These are phyloP conservation scores for Ahaetulla prasina DNA, from an alignment of 2,113 vertebrate species.

Conservation along the genomic window DNA sequence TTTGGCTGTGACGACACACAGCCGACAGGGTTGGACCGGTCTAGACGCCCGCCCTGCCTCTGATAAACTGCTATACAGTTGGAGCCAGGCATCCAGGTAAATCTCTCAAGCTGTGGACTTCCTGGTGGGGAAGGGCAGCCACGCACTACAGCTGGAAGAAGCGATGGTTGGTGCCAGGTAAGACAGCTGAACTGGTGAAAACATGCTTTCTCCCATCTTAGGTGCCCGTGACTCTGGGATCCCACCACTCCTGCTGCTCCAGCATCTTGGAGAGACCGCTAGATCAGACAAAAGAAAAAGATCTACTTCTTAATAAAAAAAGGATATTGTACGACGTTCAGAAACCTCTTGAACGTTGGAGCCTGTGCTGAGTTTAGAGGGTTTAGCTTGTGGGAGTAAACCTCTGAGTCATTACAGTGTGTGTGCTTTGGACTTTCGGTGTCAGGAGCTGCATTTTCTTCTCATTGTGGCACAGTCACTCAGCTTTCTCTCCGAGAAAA, in stretches of 20 bases:
- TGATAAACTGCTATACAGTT: neutral
- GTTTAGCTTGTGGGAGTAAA: neutral
- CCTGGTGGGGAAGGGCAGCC: neutral
- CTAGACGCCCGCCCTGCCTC: neutral
- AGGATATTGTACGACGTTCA: neutral
- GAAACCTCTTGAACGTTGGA: neutral
- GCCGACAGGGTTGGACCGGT: neutral
- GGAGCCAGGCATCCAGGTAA: neutral
- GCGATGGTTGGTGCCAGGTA: neutral
- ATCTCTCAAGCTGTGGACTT: neutral
- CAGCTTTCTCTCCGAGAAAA: neutral
- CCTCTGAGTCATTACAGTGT: neutral
- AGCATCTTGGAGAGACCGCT: neutral
- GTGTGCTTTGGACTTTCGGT: neutral
- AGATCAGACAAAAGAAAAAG: neutral
- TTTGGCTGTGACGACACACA: neutral
- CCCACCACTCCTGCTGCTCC: neutral
- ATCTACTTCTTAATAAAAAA: neutral
- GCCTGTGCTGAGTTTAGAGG: neutral
- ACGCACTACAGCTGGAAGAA: neutral
- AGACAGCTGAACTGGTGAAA: neutral
- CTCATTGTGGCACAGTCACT: neutral
- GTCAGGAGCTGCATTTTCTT: neutral
- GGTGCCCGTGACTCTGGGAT: neutral
- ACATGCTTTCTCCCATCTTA: neutral